Evolutionary conservation across 1,140 invertebrate species (phyloP).

Genomic region (Wiebesia pumilae): DNA sequence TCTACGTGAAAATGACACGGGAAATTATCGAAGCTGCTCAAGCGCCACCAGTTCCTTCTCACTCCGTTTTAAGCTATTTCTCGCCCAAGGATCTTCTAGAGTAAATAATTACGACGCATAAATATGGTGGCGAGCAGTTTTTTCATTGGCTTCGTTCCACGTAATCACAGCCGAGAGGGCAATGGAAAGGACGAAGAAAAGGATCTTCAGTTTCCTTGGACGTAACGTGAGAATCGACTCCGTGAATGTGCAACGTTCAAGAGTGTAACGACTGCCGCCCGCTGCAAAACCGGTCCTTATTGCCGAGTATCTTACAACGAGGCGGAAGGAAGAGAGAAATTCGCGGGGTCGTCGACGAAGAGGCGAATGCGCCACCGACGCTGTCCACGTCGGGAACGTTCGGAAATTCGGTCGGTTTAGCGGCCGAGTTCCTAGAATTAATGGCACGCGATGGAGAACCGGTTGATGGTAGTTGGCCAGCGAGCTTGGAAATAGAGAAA

Average conservation of each 20-base stretch:
- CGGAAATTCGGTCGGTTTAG: conserved; percentile 34
- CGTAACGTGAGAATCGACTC: conserved; percentile 42
- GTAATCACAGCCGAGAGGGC: background rate
- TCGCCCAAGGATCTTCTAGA: background rate
- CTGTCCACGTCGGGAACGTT: background rate
- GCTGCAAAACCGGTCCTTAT: conserved; percentile 33
- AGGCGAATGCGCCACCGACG: background rate
- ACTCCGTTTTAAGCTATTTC: background rate
- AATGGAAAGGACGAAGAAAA: background rate
- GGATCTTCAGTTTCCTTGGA: background rate
- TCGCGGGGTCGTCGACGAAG: background rate
- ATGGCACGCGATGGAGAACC: conserved; percentile 49
- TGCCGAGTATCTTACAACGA: background rate
- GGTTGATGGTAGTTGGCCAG: conserved; percentile 40
- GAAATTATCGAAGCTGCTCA: too few relatives aligned
- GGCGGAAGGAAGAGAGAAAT: conserved; percentile 40
- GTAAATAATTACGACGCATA: background rate
- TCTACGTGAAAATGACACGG: background rate
- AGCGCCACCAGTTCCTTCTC: too few relatives aligned
- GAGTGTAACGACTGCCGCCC: conserved; percentile 23
- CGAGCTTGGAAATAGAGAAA: background rate
- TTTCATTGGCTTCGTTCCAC: background rate
- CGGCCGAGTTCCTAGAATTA: conserved; percentile 48
- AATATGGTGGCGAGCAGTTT: background rate
- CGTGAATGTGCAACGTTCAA: background rate